phyloP scores from a whole-genome alignment of 30 jellyfish, hydroid and myxozoan genomes.

The Sanderia malayensis region DNA sequence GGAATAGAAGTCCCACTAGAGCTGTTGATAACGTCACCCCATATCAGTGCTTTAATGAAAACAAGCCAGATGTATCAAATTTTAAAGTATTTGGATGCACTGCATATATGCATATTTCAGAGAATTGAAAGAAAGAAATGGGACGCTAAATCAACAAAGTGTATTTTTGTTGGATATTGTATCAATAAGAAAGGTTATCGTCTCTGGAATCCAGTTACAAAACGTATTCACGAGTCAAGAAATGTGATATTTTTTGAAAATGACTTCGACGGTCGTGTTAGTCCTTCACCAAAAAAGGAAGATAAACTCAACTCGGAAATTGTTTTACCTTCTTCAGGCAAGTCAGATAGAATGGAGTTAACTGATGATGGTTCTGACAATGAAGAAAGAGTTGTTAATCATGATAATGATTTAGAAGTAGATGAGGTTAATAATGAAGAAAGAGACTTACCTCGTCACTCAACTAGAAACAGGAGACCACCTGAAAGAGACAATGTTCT shows the following conservation, averaged over 20 bases:
- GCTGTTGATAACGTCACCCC: conserved; percentile 13
- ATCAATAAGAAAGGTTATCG: conserved; percentile 9
- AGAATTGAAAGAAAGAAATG: conserved; percentile 23
- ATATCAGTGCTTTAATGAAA: conserved; percentile 6
- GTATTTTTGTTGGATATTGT: conserved; percentile 12
- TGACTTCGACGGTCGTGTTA: conserved; percentile 16
- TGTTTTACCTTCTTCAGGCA: not conserved
- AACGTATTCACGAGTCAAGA: not conserved
- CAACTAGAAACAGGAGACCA: conserved; percentile 16
- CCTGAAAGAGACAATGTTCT: conserved; percentile 1
- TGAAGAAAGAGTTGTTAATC: conserved; percentile 1
- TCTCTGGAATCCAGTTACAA: conserved; percentile 19
- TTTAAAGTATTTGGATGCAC: conserved; percentile 21
- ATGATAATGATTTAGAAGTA: not conserved
- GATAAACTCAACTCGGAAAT: not conserved
- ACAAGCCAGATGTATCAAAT: conserved; percentile 15
- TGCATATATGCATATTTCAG: conserved; percentile 37
- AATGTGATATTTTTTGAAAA: conserved; percentile 14
- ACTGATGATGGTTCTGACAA: conserved; percentile 1
- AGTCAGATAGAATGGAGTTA: not conserved
- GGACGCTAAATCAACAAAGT: conserved; percentile 49
- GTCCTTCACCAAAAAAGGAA: conserved; percentile 1
- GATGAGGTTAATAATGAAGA: not conserved
- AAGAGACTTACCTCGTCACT: conserved; percentile 3
- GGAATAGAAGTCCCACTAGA: conserved; percentile 1